Base-by-base conservation (phyloP, 2,797 vertebrate species). In the Danio tinwini region DNA sequence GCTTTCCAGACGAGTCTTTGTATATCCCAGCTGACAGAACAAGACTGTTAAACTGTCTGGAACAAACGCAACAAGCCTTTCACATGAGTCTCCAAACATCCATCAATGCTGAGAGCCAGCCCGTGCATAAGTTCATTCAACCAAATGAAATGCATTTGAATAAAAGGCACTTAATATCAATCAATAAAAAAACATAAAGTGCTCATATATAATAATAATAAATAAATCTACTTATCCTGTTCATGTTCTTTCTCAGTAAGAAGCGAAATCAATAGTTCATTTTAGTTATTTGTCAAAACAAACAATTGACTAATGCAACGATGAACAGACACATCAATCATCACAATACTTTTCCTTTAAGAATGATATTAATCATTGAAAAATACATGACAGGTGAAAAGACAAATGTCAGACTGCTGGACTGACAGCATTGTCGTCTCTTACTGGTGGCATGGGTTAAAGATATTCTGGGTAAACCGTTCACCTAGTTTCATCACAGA, bases 51-150 rank as follows among this genome's bases (percentile, higher is more conserved):
- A 64, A 63, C n/a, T 42, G 37, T 63, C 59, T 42, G 59, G n/a
- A 75, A 63, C 21, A 64, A 52, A 75, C 12, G 29, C 29, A 29
- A 75, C 58, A 40, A 63, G 45, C 37, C 29, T 39, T 68, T 49
- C 37, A 37, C 7, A 69, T 16, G 17, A 16, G 40, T 39, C 56
- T 45, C 47, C 52, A 16, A 75, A 21, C 59, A 64, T 75, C 13
- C 37, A 64, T 75, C 37, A 64, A 37, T 5, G 3, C 29, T 11
- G 47, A 53, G 47, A 75, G 13, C 17, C 8, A 74, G 56, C 39
- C 10, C 11, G 53, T 56, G 39, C 12, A 45, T 6, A 45, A 29
- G 16, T 21, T 52, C 12, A 75, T 50, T 75, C 8, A 75, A 63
- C 47, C n/a, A 11, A 19, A 14, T 42, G 37, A 29, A 74, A 52